These are phyloP conservation scores for Hypena proboscidalis DNA, from an alignment of 2,888 invertebrate species.

Conservation along the genomic window DNA sequence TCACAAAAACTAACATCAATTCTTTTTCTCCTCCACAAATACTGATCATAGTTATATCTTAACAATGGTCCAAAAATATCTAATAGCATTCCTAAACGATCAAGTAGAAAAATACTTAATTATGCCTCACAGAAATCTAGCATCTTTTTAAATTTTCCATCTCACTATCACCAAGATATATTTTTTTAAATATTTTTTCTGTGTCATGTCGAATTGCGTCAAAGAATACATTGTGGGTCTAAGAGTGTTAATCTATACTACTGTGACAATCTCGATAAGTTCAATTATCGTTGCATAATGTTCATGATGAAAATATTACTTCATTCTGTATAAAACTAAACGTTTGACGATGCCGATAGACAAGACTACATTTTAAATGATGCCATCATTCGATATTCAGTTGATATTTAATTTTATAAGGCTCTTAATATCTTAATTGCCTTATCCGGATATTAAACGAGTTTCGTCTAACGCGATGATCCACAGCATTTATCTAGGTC, in stretches of 20 bases:
- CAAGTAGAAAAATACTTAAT: conserved; percentile 83
- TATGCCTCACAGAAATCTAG: conserved; percentile 77
- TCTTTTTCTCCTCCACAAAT: conserved; percentile 66
- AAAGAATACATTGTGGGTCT: conserved; percentile 69
- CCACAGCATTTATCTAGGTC: conserved; percentile 23
- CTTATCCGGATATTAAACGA: no score
- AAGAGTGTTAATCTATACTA: conserved; percentile 81
- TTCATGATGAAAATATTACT: conserved; percentile 60
- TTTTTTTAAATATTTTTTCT: conserved; percentile 50
- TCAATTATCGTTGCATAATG: conserved; percentile 68
- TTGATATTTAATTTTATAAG: no score
- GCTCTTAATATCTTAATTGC: no score
- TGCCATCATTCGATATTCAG: no score
- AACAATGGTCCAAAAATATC: conserved; percentile 86
- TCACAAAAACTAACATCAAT: conserved; percentile 73
- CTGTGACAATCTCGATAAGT: conserved; percentile 73
- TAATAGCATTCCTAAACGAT: conserved; percentile 82
- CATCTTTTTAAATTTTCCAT: conserved; percentile 57
- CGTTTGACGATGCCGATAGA: conserved; percentile 23
- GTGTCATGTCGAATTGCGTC: conserved; percentile 60
- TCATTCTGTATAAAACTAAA: conserved; percentile 33
- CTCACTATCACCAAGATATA: conserved; percentile 54
- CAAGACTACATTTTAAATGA: no score
- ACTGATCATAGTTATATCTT: conserved; percentile 79
- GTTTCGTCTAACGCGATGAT: conserved; percentile 18